Evolutionary conservation across 2,888 invertebrate genomes (phyloP), one percentile per base, ranked within the genome.

Genomic region (Drosophila meridionalis): DNA sequence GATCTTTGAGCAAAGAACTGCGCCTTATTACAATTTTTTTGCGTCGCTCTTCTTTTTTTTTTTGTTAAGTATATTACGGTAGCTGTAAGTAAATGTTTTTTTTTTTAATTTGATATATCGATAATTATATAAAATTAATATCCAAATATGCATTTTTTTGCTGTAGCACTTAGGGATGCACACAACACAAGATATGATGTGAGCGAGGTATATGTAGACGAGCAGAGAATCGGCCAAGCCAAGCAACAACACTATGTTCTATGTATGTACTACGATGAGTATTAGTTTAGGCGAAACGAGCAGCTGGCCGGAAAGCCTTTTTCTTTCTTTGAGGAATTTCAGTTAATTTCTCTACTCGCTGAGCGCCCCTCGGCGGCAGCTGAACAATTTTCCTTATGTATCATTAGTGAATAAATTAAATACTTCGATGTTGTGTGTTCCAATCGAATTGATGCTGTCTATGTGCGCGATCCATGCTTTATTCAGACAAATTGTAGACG

Each of bases 31-130:
- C 20, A 57, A 52, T 57, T 50, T 50, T 50, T 20, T 63, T 60
- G 57, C 34, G 40, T 40, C 50, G 50, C 32, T 60, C 32, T 43
- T 43, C 20, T 42, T 42, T 43, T 42, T 55, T 55, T 55, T 32
- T 30, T 40, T 50, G 34, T 56, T 50, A 60, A 42, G 28, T 75
- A 64, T 34, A 56, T 48, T 48, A 9, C 34, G 14, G n/a, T 73
- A 87, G 66, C 40, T 12, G 12, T 85, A 85, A 70, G 82, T 26
- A 42, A 72, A 50, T 52, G 59, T 36, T 60, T 76, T 65, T 78
- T 76, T 75, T 82, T 83, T 75, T 0, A 26, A 20, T 61, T 4
- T 11, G 12, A 38, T 50, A 61, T 57, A 40, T 28, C 14, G 42
- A 43, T 58, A 70, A 60, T 58, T 36, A 59, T 38, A 68, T 64